Evolutionary conservation across 2,888 invertebrate species (phyloP).

Genomic region (Tenodera sinensis): DNA sequence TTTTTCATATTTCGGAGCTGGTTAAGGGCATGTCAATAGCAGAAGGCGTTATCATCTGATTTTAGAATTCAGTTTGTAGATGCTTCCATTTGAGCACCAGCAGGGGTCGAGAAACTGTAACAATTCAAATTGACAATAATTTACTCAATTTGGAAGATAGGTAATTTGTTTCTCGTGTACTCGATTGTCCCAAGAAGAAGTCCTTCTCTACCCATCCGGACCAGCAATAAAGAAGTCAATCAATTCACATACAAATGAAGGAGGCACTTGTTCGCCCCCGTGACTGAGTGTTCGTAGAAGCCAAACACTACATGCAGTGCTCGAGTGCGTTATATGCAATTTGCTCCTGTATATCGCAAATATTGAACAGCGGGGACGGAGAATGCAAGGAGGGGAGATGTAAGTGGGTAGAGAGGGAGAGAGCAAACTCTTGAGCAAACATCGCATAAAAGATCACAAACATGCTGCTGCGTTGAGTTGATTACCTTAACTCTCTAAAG

Average conservation of each 20-base stretch:
- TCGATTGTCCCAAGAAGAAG: neutral
- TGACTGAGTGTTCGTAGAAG: neutral
- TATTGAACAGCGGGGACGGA: neutral
- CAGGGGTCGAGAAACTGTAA: too few species aligned
- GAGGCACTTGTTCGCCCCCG: neutral
- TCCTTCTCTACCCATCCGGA: neutral
- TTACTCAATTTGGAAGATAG: too few species aligned
- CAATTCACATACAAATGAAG: neutral
- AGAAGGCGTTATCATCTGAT: too few species aligned
- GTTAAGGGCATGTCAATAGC: too few species aligned
- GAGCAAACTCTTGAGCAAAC: constrained; percentile 1
- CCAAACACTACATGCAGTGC: neutral
- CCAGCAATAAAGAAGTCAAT: neutral
- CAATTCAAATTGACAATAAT: too few species aligned
- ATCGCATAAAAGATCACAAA: constrained; percentile 10
- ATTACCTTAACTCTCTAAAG: constrained; percentile 1
- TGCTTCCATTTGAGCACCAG: too few species aligned
- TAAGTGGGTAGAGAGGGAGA: neutral
- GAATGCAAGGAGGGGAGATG: neutral
- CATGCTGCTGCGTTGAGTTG: neutral
- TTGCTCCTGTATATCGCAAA: constrained; percentile 2
- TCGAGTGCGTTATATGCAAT: neutral
- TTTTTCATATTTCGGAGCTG: too few species aligned
- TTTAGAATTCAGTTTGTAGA: too few species aligned
- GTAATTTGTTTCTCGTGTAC: neutral